phyloP scores from a whole-genome alignment of 2,888 invertebrate genomes.

The Lagria hirta region DNA sequence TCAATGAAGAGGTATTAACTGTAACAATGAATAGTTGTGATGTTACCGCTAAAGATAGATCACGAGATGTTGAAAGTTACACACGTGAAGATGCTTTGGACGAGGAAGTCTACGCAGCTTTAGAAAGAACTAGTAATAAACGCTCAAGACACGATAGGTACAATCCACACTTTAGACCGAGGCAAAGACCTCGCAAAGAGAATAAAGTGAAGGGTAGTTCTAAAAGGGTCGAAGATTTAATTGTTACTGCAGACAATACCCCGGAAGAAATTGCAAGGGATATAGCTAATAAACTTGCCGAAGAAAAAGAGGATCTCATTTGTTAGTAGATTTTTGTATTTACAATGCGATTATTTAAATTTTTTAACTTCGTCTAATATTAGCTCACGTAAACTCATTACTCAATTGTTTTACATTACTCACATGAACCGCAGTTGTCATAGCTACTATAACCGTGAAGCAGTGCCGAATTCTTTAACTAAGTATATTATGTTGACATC shows the following conservation, averaged over 20 bases:
- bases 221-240: constrained; percentile 62
- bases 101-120: constrained; percentile 61
- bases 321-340: constrained; percentile 58
- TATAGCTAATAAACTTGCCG: constrained; percentile 71
- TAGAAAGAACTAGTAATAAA: constrained; percentile 56
- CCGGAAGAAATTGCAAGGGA: constrained; percentile 67
- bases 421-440: no score
- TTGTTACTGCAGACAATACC: constrained; percentile 56
- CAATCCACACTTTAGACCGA: constrained; percentile 61
- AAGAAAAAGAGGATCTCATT: constrained; percentile 73
- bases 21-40: constrained; percentile 78
- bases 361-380: no score
- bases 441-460: no score
- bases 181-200: constrained; percentile 49
- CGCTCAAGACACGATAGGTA: constrained; percentile 61
- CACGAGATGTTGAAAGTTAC: constrained; percentile 73
- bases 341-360: constrained; percentile 13
- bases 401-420: no score
- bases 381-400: no score
- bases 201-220: constrained; percentile 58
- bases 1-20: constrained; percentile 78
- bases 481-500: no score
- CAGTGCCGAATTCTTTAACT: no score
- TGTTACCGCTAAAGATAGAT: constrained; percentile 69
- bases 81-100: no score